Evolutionary conservation across 2,113 vertebrate genomes (phyloP).

Genomic region (Chascanopsetta lugubris): DNA sequence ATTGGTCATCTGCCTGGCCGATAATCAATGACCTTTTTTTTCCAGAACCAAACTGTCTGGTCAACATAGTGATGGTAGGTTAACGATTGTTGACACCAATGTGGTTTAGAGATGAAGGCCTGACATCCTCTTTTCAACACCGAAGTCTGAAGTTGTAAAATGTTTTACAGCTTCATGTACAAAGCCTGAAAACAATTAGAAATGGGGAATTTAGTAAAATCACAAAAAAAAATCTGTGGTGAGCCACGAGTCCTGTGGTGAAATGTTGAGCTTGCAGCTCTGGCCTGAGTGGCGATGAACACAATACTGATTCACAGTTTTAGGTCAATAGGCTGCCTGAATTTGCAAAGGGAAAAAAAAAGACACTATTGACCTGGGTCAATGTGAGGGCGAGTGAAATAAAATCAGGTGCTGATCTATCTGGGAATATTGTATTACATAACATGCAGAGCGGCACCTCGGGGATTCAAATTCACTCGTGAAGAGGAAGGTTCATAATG

Average conservation of each 20-base stretch:
- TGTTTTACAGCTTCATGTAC: background rate
- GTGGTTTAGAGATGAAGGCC: background rate
- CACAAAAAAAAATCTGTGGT: no score
- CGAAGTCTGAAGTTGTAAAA: background rate
- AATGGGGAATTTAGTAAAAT: background rate
- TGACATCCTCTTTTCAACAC: background rate
- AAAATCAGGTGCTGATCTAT: slow-evolving; percentile 21
- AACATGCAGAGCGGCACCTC: background rate
- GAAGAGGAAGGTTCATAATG: background rate
- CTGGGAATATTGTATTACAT: slow-evolving; percentile 4
- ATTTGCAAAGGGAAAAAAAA: slow-evolving; percentile 32
- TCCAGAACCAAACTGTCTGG: background rate
- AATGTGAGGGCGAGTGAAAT: background rate
- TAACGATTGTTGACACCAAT: background rate
- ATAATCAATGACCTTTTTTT: background rate
- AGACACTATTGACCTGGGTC: slow-evolving; percentile 35
- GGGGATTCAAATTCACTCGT: background rate
- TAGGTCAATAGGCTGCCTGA: slow-evolving; percentile 13
- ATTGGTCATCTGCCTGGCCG: slow-evolving; percentile 1
- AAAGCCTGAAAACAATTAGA: background rate
- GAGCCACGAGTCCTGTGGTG: slow-evolving; percentile 3
- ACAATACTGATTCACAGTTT: slow-evolving; percentile 29
- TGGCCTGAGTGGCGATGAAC: slow-evolving; percentile 24
- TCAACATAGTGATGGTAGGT: slow-evolving; percentile 12
- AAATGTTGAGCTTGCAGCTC: slow-evolving; percentile 10